Conservation (phyloP, 2,888 invertebrate genomes). For the Blomia tropicalis region DNA sequence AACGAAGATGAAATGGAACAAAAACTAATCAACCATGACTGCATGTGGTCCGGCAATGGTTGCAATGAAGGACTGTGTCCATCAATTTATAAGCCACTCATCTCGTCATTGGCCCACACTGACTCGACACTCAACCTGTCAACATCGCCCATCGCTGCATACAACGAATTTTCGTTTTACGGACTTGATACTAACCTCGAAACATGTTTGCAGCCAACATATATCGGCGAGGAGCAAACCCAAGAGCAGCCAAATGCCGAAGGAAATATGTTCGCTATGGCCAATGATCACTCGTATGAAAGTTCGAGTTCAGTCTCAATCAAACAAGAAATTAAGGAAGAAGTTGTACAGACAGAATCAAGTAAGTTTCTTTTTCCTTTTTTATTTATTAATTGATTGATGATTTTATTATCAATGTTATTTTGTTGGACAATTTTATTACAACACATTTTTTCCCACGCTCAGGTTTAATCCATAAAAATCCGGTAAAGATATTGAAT, state of each 20-base stretch:
- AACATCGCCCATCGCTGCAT: conserved; percentile 3
- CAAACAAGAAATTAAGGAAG: neutral
- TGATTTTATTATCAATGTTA: neutral
- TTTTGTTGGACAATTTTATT: neutral
- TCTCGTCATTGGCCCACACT: neutral
- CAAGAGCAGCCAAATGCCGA: neutral
- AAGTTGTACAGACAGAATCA: neutral
- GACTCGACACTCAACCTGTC: conserved; percentile 19
- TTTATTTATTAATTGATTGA: neutral
- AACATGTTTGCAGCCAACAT: neutral
- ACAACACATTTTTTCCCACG: neutral
- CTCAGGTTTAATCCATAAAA: neutral
- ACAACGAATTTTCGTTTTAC: neutral
- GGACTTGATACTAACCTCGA: neutral
- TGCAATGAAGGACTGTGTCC: conserved; percentile 14
- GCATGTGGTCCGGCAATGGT: conserved; percentile 25
- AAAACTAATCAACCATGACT: conserved; percentile 21
- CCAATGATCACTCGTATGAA: conserved; percentile 24
- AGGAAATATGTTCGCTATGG: conserved; percentile 11
- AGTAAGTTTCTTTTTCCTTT: neutral
- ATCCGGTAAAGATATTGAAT: conserved; percentile 1
- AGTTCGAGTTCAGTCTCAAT: conserved; percentile 15
- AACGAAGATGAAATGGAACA: neutral
- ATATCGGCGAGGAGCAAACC: neutral
- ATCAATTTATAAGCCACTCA: neutral